These are phyloP conservation scores for Pollimyrus isidori DNA, from an alignment of 2,113 vertebrate genomes.

Conservation along the genomic window DNA sequence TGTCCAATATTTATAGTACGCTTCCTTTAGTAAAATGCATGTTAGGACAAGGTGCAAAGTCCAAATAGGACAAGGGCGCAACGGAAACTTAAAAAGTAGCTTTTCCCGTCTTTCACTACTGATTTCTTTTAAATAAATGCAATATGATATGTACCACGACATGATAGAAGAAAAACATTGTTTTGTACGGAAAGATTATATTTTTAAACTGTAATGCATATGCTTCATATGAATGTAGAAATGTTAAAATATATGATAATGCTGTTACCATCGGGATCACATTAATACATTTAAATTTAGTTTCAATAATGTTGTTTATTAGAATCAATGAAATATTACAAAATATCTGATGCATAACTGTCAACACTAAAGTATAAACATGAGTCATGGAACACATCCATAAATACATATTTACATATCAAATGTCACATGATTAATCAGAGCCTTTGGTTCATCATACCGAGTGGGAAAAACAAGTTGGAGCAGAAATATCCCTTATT, in stretches of 20 bases:
- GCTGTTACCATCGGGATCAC: neutral
- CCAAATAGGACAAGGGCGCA: neutral
- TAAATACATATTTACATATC: conserved; percentile 52
- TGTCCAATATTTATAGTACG: neutral
- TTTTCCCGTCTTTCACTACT: neutral
- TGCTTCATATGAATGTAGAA: neutral
- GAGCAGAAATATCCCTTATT: conserved; percentile 35
- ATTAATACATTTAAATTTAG: neutral
- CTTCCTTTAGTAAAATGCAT: neutral
- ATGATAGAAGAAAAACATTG: neutral
- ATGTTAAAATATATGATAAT: neutral
- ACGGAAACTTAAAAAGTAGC: neutral
- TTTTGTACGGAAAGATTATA: neutral
- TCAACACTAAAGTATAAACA: conserved; percentile 52
- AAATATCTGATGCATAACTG: conserved; percentile 55
- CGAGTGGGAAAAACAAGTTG: conserved; percentile 36
- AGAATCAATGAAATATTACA: conserved; percentile 52
- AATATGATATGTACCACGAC: neutral
- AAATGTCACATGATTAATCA: conserved; percentile 41
- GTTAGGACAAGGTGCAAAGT: neutral
- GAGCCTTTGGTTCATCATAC: conserved; percentile 50
- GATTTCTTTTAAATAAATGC: neutral
- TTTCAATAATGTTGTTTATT: conserved; percentile 45
- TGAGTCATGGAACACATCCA: conserved; percentile 38
- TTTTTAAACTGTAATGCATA: neutral